phyloP scores from a whole-genome alignment of 2,113 vertebrate species.

The Microcebus lehilahytsara region DNA sequence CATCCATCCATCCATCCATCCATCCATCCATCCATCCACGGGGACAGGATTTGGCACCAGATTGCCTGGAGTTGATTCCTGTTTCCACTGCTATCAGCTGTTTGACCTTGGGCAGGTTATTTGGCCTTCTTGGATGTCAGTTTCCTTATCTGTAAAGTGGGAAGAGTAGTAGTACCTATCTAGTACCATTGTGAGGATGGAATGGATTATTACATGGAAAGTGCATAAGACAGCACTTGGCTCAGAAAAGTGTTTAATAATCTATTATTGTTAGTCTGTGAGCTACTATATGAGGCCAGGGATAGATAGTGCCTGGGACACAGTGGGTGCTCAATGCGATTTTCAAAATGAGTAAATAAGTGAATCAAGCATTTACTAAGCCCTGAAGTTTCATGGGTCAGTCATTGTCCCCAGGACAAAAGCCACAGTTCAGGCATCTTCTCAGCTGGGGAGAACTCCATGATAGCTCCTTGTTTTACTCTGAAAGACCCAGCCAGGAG shows the following conservation, averaged over 20 bases:
- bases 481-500: not conserved
- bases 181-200: not conserved
- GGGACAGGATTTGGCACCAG: not conserved
- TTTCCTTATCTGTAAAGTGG: conserved; percentile 9
- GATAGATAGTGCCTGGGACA: not conserved
- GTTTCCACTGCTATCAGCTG: not conserved
- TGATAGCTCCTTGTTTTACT: not conserved
- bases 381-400: not conserved
- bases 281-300: not conserved
- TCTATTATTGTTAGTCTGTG: not conserved
- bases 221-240: not conserved
- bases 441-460: not conserved
- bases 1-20: not conserved
- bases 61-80: not conserved
- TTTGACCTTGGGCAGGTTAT: not conserved
- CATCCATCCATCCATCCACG: not conserved
- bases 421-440: not conserved
- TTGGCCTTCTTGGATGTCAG: not conserved
- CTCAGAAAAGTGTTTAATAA: not conserved
- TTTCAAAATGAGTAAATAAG: not conserved
- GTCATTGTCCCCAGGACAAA: not conserved
- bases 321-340: not conserved
- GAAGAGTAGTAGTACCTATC: not conserved
- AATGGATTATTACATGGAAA: not conserved
- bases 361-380: not conserved